A percentile compares a stretch with the other conserved stretches of the same genome.
Conservation (phyloP, 2,888 invertebrate genomes). For the Oscheius sp. region DNA sequence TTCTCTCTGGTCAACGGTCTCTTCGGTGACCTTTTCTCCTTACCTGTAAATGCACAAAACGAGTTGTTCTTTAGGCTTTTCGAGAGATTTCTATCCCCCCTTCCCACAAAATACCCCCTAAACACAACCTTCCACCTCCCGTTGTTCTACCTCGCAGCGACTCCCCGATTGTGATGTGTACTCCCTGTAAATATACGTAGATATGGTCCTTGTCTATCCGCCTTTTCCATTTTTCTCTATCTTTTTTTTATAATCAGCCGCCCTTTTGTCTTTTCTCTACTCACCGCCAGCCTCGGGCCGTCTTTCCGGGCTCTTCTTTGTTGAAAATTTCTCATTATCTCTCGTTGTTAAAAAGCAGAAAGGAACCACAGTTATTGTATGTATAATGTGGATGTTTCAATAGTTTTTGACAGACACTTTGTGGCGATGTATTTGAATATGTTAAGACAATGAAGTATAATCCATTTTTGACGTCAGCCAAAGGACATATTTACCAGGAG, state of each 20-base stretch:
- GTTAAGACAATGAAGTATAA: slow-evolving; percentile 23
- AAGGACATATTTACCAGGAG: neutral
- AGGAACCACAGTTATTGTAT: slow-evolving; percentile 11
- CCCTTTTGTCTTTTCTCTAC: slow-evolving; percentile 14
- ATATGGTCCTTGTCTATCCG: neutral
- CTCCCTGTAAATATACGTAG: slow-evolving; percentile 17
- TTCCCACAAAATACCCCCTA: neutral
- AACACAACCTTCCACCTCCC: slow-evolving; percentile 3
- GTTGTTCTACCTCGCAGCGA: slow-evolving; percentile 31
- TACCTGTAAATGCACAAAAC: slow-evolving; percentile 29
- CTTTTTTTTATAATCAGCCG: neutral
- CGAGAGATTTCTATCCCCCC: slow-evolving; percentile 24
- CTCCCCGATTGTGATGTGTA: slow-evolving; percentile 24
- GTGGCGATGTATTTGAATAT: slow-evolving; percentile 12
- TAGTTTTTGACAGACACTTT: slow-evolving; percentile 9
- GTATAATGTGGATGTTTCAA: slow-evolving; percentile 19
- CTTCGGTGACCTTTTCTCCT: slow-evolving; percentile 1
- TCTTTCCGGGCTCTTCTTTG: slow-evolving; percentile 18
- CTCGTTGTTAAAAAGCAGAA: slow-evolving; percentile 12
- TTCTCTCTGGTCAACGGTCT: slow-evolving; percentile 16
- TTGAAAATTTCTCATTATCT: neutral
- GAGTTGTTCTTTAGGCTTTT: slow-evolving; percentile 13
- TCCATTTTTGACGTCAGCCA: neutral
- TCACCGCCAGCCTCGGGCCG: slow-evolving; percentile 22
- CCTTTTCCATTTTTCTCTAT: neutral